phyloP scores from a whole-genome alignment of 2,888 invertebrate species.

The Alsophila aescularia region DNA sequence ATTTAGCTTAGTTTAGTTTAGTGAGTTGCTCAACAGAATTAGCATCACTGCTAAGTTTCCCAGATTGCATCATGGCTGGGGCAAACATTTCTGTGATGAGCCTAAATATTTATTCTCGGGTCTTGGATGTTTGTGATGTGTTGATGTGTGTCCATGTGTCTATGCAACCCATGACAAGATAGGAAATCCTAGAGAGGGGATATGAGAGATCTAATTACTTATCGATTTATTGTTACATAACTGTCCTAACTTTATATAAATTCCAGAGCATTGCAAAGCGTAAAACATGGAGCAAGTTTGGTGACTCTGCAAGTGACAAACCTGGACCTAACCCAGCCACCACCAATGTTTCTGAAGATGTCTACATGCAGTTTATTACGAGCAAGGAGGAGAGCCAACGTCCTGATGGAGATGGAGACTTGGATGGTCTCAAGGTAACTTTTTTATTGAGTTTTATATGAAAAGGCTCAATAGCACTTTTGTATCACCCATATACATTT shows the following conservation, averaged over 20 bases:
- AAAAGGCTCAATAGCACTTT: too few relatives aligned
- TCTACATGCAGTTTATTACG: slow-evolving; percentile 96
- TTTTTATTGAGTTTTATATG: background rate
- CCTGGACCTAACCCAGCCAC: slow-evolving; percentile 99
- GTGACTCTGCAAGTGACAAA: slow-evolving; percentile 94
- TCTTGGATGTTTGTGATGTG: too few relatives aligned
- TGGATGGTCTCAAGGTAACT: slow-evolving; percentile 91
- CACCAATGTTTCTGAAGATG: slow-evolving; percentile 97
- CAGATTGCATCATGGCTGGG: too few relatives aligned
- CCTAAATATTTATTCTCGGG: too few relatives aligned
- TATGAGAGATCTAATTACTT: background rate
- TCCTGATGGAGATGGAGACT: slow-evolving; percentile 90
- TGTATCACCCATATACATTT: too few relatives aligned
- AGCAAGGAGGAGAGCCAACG: slow-evolving; percentile 95
- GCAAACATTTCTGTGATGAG: too few relatives aligned
- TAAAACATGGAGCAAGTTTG: slow-evolving; percentile 98
- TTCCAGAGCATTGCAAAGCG: slow-evolving; percentile 92
- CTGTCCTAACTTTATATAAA: background rate
- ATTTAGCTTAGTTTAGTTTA: too few relatives aligned
- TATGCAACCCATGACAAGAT: too few relatives aligned
- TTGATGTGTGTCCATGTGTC: too few relatives aligned
- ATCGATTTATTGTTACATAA: background rate
- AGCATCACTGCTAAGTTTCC: too few relatives aligned
- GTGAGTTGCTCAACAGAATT: too few relatives aligned
- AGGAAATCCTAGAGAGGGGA: too few relatives aligned